Evolutionary conservation across 2,888 invertebrate species (phyloP), one percentile per base, ranked within the genome.

Genomic region (Ditula angustiorana): DNA sequence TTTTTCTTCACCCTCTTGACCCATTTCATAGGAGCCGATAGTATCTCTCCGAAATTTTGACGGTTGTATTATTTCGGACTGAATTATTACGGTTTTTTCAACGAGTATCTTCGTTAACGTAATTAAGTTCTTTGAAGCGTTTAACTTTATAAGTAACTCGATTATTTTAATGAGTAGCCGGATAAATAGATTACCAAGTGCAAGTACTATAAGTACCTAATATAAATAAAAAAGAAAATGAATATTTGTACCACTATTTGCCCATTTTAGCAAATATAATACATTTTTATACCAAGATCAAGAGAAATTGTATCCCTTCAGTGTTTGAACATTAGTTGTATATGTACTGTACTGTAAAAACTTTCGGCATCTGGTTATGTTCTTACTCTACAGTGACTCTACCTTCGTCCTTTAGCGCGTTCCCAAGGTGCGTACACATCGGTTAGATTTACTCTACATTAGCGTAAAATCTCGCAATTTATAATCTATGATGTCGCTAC

Each of bases 1-100:
- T 83, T 87, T 85, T 85, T 84, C 74, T 74, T 62, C 73, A 80
- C 74, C 81, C 79, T 82, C 82, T 85, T 89, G 90, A 88, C 88
- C 88, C 85, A 88, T 85, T 88, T 89, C 77, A 72, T 73, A 83
- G 78, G 76, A 76, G 75, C 67, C 67, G 82, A 87, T 85, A 81
- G 78, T 87, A 88, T 87, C 85, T 77, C 50, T 72, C 74, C 71
- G 60, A 74, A 79, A 78, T 77, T 58, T 82, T 78, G 79, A 82
- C 81, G 78, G 81, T 80, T 79, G 76, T 75, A 74, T 82, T 80
- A 78, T 77, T 74, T 77, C 69, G 72, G 76, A 75, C 70, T 72
- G 72, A 77, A 72, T 76, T 76, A 76, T 76, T 73, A 65, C 67
- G 72, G 70, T 72, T 67, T 75, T 71, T 72, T 53, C 19, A 26